These are phyloP conservation scores for Amblyjoppa proteus DNA, from an alignment of 2,888 invertebrate genomes.

Conservation along the genomic window DNA sequence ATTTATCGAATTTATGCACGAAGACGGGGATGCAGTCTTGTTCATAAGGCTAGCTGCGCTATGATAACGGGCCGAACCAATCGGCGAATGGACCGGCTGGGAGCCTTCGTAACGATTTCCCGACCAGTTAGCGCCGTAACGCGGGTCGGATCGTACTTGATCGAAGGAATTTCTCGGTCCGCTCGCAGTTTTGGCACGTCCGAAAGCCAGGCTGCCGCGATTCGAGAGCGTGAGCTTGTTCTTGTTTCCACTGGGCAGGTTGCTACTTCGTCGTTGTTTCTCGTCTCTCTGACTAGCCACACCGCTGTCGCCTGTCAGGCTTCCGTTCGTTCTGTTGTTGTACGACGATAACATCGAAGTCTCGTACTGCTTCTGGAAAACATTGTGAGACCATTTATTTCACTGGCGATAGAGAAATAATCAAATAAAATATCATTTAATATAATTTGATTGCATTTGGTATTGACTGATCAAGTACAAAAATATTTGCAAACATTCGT, in stretches of 20 bases:
- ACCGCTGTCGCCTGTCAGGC: conserved; percentile 77
- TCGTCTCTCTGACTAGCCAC: conserved; percentile 76
- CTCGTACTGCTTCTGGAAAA: conserved; percentile 81
- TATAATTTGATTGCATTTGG: too few relatives aligned
- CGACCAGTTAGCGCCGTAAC: conserved; percentile 31
- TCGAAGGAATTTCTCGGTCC: conserved; percentile 2
- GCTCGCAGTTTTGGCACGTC: neutral
- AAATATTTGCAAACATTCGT: too few relatives aligned
- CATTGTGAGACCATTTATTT: neutral
- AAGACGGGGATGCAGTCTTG: neutral
- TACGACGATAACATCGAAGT: conserved; percentile 72
- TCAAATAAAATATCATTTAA: neutral
- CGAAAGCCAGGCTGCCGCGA: neutral
- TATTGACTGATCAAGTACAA: too few relatives aligned
- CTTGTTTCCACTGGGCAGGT: neutral
- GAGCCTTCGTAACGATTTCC: conserved; percentile 29
- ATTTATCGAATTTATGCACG: neutral
- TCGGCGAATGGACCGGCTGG: conserved; percentile 10
- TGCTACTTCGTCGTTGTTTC: conserved; percentile 43
- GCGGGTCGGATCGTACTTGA: conserved; percentile 20
- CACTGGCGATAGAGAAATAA: neutral
- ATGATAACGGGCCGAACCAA: conserved; percentile 21
- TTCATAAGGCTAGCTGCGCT: neutral
- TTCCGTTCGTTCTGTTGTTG: conserved; percentile 71
- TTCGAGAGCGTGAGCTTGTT: neutral